A percentile compares a stretch with the other conserved stretches of the same genome.
phyloP scores from a whole-genome alignment of 1,140 invertebrate genomes.

The Antheraea pernyi region DNA sequence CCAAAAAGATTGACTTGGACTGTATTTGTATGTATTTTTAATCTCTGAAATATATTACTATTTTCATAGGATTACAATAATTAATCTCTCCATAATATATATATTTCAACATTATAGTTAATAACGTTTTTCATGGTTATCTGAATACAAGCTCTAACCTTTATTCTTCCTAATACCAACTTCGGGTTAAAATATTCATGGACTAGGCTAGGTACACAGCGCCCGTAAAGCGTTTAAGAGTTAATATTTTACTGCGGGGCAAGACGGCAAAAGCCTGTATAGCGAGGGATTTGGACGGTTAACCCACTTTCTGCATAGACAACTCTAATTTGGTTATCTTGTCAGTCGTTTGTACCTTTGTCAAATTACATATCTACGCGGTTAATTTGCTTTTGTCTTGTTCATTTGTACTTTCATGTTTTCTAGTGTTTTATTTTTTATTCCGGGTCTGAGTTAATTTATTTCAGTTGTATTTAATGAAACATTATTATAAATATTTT shows the following conservation, averaged over 20 bases:
- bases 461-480: too few relatives aligned
- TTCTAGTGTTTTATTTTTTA: not conserved
- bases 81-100: not conserved
- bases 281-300: slow-evolving; percentile 24
- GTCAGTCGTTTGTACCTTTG: slow-evolving; percentile 29
- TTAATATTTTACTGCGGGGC: slow-evolving; percentile 26
- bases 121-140: not conserved
- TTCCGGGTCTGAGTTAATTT: too few relatives aligned
- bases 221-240: slow-evolving; percentile 21
- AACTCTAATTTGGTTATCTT: slow-evolving; percentile 27
- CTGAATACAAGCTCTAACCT: not conserved
- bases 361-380: slow-evolving; percentile 25
- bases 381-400: slow-evolving; percentile 6
- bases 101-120: not conserved
- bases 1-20: too few relatives aligned
- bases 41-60: not conserved
- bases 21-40: not conserved
- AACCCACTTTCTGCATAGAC: slow-evolving; percentile 28
- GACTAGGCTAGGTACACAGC: slow-evolving; percentile 15
- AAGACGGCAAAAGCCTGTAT: slow-evolving; percentile 22
- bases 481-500: too few relatives aligned
- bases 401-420: not conserved
- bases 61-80: not conserved
- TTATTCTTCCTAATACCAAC: slow-evolving; percentile 7
- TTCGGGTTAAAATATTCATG: slow-evolving; percentile 25